Base-by-base conservation (phyloP, 2,113 vertebrate genomes). In the Crotophaga sulcirostris region DNA sequence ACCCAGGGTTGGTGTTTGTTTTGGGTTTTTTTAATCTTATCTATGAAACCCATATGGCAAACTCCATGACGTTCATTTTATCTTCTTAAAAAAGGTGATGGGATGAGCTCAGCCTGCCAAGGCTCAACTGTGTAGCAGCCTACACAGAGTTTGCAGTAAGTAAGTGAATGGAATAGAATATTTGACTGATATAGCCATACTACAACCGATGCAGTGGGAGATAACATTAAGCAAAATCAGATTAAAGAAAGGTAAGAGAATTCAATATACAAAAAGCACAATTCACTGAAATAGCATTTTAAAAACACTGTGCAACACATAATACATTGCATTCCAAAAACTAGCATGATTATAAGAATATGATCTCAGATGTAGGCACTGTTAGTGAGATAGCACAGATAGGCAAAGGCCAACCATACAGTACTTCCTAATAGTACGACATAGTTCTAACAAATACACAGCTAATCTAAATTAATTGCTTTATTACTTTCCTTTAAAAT, bases 1-100 rank as follows among this genome's bases (percentile, higher is more conserved):
- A 54, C 23, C 40, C 73, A 56, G 42, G 12, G 16, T 36, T 75
- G 40, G 40, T 42, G 58, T 83, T 74, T 56, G 34, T 33, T 3
- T 84, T 28, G 55, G 28, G 11, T 2, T 7, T 67, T 87, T 92
- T 94, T 66, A 88, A 64, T 58, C 86, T 97, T 96, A 96, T 96
- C 96, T 96, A 3, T 73, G 69, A 91, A 92, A 91, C 11, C 44
- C 96, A 96, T 38, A 83, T 63, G 70, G 90, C 83, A 49, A 92
- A 83, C 42, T 83, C n/a, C 28, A 33, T 52, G 54, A 15, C 1
- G 3, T 79, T 68, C 45, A 17, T 42, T 83, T 96, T 96, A 95
- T 96, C 92, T 89, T 72, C 51, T 44, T 76, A 42, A 72, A 84
- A 92, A 94, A 66, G 18, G 24, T 33, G 51, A 38, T 45, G 20